phyloP scores from a whole-genome alignment of 2,888 invertebrate genomes.

The Tipula lateralis region DNA sequence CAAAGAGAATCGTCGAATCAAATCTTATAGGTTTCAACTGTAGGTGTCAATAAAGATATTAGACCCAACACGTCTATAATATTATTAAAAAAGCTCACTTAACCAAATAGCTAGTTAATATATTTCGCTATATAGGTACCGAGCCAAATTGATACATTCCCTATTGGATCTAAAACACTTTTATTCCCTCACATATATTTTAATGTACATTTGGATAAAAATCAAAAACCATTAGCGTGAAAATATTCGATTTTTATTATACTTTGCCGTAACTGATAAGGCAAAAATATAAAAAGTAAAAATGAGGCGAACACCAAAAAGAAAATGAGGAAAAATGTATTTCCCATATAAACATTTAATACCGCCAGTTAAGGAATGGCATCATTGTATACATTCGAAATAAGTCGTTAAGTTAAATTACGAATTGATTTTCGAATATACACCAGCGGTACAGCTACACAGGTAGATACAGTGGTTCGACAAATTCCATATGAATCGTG shows the following conservation, averaged over 20 bases:
- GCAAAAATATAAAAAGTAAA: neutral
- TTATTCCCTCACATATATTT: slow-evolving; percentile 19
- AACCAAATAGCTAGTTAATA: no score
- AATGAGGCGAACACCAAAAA: neutral
- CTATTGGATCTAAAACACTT: neutral
- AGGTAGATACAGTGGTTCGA: neutral
- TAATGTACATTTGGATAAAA: slow-evolving; percentile 16
- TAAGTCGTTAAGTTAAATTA: slow-evolving; percentile 1
- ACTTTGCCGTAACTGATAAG: neutral
- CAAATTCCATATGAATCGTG: neutral
- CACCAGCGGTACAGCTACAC: neutral
- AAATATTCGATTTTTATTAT: slow-evolving; percentile 7
- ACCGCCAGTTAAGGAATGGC: neutral
- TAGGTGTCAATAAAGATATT: no score
- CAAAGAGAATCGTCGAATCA: no score
- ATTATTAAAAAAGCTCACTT: no score
- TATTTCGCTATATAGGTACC: neutral
- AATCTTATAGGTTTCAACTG: no score
- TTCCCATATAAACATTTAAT: neutral
- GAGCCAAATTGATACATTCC: neutral
- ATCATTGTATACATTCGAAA: neutral
- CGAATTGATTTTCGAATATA: slow-evolving; percentile 12
- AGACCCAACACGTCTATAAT: no score
- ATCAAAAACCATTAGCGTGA: slow-evolving; percentile 5
- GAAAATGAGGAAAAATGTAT: neutral